Evolutionary conservation across 53 echinoderm and acorn worm genomes (phyloP).

Genomic region (Crossaster papposus): DNA sequence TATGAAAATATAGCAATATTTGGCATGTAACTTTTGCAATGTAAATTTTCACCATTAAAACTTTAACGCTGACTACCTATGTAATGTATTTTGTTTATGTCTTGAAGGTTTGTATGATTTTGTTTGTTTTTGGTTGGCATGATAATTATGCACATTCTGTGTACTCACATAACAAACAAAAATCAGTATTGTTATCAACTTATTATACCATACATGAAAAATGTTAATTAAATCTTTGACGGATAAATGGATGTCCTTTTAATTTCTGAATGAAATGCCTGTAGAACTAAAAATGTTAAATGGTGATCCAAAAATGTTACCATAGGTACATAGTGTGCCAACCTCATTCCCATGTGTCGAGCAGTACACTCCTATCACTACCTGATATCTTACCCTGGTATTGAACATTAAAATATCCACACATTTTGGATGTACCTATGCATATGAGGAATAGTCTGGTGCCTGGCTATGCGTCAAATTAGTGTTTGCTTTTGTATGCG

Average conservation of each 20-base stretch:
- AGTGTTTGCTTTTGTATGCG: no score
- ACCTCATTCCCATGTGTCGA: no score
- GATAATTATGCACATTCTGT: constrained; percentile 43
- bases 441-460: no score
- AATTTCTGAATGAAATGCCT: neutral
- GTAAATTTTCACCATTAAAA: constrained; percentile 40
- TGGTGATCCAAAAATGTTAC: neutral
- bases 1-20: constrained; percentile 54
- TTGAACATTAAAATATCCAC: no score
- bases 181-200: constrained; percentile 14
- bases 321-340: neutral
- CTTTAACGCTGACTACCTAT: neutral
- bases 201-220: constrained; percentile 55
- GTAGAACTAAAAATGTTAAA: neutral
- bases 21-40: constrained; percentile 39
- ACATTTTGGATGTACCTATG: no score
- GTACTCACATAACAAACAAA: constrained; percentile 29
- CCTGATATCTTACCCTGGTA: no score
- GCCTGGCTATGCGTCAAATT: no score
- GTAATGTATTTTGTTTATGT: constrained; percentile 2
- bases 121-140: no score
- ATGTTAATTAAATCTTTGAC: constrained; percentile 25
- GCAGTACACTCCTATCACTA: no score
- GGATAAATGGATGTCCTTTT: neutral
- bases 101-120: constrained; percentile 17